Evolutionary conservation across 2,888 invertebrate species (phyloP), one percentile per base, ranked within the genome.

Genomic region (Sarcophaga variegata): DNA sequence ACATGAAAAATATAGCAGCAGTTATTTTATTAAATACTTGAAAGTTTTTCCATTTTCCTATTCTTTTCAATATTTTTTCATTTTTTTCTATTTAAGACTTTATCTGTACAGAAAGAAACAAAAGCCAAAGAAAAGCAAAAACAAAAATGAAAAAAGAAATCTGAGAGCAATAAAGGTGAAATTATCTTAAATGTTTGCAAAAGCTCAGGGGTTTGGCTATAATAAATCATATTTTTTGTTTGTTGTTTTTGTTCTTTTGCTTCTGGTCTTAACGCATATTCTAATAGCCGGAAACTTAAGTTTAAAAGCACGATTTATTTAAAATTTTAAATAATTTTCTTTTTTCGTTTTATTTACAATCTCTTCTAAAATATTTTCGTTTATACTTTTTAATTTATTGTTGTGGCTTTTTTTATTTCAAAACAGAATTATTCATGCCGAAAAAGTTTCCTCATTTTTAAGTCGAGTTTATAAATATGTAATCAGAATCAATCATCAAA

Each of bases 401-500:
- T 63, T 49, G 66, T 60, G 67, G 62, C 25, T 62, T 11, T 22
- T 69, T 69, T 78, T 67, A 76, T 71, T 22, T 49, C 8, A n/a
- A 75, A 60, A 62, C 3, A 62, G 20, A 75, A 37, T 62, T 67
- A 60, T 66, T 74, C 67, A 62, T 74, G 66, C 47, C 4, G 22
- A 25, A 64, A 78, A 78, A n/a, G 45, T 47, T 47, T 74, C 49
- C 67, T 25, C 17, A 27, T 83, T 72, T 72, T 25, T 37, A 14
- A 49, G 25, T 12, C 62, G 25, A 63, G 17, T 59, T 12, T 72
- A 63, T 72, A 78, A 78, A 67, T 74, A 22, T 83, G 12, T 67
- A 62, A 69, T 62, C 66, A 64, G 75, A 79, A 83, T 88, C 88
- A 88, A 85, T 87, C 83, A 85, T 83, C 81, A 76, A 76, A 81